Evolutionary conservation across 2,113 vertebrate genomes (phyloP).

Genomic region (Ardeotis arabs): DNA sequence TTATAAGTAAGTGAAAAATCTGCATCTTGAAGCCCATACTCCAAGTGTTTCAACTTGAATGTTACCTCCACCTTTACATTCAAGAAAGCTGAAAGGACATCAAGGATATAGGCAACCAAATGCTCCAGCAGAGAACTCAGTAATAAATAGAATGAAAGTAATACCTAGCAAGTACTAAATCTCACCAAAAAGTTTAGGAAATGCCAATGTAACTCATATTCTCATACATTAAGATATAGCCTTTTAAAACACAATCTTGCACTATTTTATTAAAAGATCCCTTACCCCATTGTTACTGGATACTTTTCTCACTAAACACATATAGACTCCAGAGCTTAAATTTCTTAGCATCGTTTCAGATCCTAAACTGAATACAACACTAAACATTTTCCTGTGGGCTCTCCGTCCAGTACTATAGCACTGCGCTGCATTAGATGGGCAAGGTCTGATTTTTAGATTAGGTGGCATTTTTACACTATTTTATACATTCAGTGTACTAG

Average conservation of each 20-base stretch:
- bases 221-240: not conserved
- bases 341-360: not conserved
- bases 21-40: not conserved
- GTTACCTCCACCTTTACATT: not conserved
- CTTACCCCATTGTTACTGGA: not conserved
- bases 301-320: not conserved
- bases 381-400: not conserved
- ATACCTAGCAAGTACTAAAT: not conserved
- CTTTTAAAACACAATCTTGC: not conserved
- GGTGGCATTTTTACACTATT: not conserved
- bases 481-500: not conserved
- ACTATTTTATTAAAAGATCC: not conserved
- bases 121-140: not conserved
- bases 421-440: not conserved
- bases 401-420: not conserved
- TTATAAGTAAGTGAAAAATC: not conserved
- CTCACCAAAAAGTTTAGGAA: not conserved
- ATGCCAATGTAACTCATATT: not conserved
- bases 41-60: not conserved
- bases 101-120: not conserved
- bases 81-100: not conserved
- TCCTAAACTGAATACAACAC: not conserved
- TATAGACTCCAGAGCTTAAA: not conserved
- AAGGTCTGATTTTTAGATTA: not conserved
- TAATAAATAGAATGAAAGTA: not conserved